These are phyloP conservation scores for Oryzias javanicus DNA, from an alignment of 2,113 vertebrate genomes.

Conservation along the genomic window DNA sequence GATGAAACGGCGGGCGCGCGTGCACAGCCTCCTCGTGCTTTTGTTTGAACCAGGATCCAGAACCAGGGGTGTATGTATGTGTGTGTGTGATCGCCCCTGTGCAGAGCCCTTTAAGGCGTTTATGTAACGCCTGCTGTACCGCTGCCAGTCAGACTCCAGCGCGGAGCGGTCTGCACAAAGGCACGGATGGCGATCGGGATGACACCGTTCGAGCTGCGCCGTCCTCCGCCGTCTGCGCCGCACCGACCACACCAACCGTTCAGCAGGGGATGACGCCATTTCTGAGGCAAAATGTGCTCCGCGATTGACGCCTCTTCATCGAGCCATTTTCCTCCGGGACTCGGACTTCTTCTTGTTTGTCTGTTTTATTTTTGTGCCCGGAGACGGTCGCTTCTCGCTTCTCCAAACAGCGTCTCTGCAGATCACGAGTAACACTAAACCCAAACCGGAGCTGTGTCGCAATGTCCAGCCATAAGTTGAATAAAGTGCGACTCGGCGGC, in stretches of 20 bases:
- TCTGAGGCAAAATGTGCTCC: conserved; percentile 68
- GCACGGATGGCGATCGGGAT: conserved; percentile 5
- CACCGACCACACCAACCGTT: conserved; percentile 57
- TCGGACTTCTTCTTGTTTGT: too few species aligned
- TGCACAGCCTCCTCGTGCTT: not conserved
- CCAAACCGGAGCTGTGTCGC: conserved; percentile 4
- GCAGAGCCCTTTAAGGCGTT: conserved; percentile 53
- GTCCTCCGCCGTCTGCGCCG: conserved; percentile 53
- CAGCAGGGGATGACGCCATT: conserved; percentile 82
- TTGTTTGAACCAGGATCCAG: not conserved
- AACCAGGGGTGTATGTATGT: not conserved
- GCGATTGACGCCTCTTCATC: too few species aligned
- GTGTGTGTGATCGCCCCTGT: conserved; percentile 42
- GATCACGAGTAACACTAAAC: not conserved
- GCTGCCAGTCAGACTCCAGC: conserved; percentile 33
- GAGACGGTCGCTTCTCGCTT: too few species aligned
- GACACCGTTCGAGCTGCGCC: conserved; percentile 8
- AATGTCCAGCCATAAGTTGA: conserved; percentile 23
- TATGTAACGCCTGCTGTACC: conserved; percentile 65
- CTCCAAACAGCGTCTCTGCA: too few species aligned
- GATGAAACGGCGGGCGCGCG: conserved; percentile 22
- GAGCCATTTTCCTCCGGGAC: too few species aligned
- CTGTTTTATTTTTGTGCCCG: too few species aligned
- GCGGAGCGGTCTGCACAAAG: conserved; percentile 22
- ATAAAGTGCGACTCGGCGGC: conserved; percentile 19